Base-by-base conservation (phyloP, 2,113 vertebrate genomes). In the Trichomycterus rosablanca region DNA sequence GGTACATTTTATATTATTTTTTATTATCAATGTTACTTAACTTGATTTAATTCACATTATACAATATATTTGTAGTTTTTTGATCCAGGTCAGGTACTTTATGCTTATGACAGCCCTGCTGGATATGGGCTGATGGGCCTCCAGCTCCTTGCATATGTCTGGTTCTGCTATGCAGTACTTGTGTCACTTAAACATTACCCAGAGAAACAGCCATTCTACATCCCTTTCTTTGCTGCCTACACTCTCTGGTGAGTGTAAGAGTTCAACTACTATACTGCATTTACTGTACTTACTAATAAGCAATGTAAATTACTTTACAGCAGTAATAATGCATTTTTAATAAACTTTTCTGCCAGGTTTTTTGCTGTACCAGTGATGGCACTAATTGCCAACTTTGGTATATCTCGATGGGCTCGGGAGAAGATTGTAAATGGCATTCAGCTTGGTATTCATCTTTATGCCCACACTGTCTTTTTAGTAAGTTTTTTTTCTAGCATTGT, bases 371-470 rank as follows among this genome's bases (percentile, higher is more conserved):
- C 93, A 0, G 89, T 96, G 34, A 92, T 90, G 75, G 93, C 92
- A 34, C 86, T 96, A 50, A 93, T 93, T 1, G 93, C 93, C 66
- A 96, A 93, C 81, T 95, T 93, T 2, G 91, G 89, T 48, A 95
- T 95, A 67, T 90, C 93, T 16, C 92, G 92, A 43, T 95, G 93
- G 93, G 92, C 91, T 10, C 84, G 93, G 18, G 93, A 96, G 83
- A 96, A 96, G 83, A 93, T 96, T 5, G 93, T 96, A 32, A 96
- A 96, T 1, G 92, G 92, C 22, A 93, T 96, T 70, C 93, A 95
- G 80, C 79, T 96, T 18, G 93, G 92, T 15, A 93, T 92, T 63
- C 91, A 93, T 73, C 83, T 96, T 60, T 95, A 95, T 2, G 93
- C 93, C n/a, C 92, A 95, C 11, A 83, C 90, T 0, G 90, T 95